Evolutionary conservation across 1,140 invertebrate genomes (phyloP), one percentile per base, ranked within the genome.

Genomic region (Rhopalosiphum maidis): DNA sequence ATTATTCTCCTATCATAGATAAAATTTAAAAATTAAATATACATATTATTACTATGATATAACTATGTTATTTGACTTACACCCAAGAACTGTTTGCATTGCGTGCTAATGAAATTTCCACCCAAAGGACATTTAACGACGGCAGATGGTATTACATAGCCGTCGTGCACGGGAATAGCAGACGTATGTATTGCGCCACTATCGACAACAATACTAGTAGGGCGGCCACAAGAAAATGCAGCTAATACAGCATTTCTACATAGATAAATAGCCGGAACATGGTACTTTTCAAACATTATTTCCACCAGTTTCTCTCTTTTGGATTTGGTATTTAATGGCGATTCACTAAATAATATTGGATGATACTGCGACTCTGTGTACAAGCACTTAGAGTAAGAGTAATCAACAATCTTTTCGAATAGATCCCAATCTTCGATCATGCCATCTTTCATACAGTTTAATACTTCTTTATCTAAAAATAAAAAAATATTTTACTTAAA

Each of bases 381-480:
- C 93, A 98, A 96, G 94, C 97, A 96, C 94, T 97, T 97, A 23
- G 96, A 96, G 95, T 98, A 98, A 3, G 97, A 96, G 94, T 98
- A 97, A 95, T 98, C 97, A 85, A 98, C 95, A 94, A 96, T 96
- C 95, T 98, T 97, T 95, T 99, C 98, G 96, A 98, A 99, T 94
- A 98, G 95, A 95, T 98, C 97, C 98, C 98, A 99, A 95, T 99
- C 97, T 94, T 99, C 98, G 94, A 99, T 97, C 97, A 98, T 97
- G 68, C 98, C 97, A 95, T 98, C 98, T 95, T 98, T 98, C 95
- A 98, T 96, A 95, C 97, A 98, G 94, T 96, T 97, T 8, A 95
- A 95, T 30, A 98, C 96, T 95, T 98, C 97, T 96, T 96, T 97
- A 94, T 21, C 85, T 87, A 8, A 4, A 48, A 87, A 46, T 30